phyloP scores from a whole-genome alignment of 2,113 vertebrate genomes.

The Sylvia atricapilla region DNA sequence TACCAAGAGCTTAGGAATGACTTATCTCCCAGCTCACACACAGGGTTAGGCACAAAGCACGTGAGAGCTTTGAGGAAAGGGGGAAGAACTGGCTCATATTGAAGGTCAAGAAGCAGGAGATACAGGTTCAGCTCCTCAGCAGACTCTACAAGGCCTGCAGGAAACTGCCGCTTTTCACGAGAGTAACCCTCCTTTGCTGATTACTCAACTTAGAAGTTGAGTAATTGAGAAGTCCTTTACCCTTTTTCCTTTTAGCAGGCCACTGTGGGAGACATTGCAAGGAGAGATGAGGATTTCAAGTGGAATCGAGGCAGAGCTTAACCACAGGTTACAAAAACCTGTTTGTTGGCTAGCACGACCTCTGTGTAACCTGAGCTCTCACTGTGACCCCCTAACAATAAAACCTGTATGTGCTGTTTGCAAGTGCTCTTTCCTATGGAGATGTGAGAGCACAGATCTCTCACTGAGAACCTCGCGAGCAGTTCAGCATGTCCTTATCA shows the following conservation, averaged over 20 bases:
- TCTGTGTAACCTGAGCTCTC: background rate
- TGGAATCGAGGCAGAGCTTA: background rate
- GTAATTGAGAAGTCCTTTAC: background rate
- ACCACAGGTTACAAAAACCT: background rate
- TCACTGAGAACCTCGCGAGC: background rate
- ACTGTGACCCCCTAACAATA: background rate
- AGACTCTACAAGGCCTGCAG: background rate
- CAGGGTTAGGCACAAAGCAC: background rate
- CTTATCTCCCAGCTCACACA: background rate
- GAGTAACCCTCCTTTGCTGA: background rate
- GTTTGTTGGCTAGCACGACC: accelerated
- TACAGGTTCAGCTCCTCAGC: background rate
- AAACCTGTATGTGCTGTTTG: background rate
- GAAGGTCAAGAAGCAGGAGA: background rate
- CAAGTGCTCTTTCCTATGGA: background rate
- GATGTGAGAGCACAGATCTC: background rate
- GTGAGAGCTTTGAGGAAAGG: background rate
- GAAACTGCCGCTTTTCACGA: background rate
- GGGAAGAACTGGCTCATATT: background rate
- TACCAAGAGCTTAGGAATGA: background rate
- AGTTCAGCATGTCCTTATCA: background rate
- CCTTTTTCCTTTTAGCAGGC: background rate
- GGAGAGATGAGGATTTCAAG: background rate
- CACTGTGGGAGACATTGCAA: background rate
- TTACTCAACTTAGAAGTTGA: background rate